Conservation (phyloP, 1,140 invertebrate species). For the Kradibia gibbosae region DNA sequence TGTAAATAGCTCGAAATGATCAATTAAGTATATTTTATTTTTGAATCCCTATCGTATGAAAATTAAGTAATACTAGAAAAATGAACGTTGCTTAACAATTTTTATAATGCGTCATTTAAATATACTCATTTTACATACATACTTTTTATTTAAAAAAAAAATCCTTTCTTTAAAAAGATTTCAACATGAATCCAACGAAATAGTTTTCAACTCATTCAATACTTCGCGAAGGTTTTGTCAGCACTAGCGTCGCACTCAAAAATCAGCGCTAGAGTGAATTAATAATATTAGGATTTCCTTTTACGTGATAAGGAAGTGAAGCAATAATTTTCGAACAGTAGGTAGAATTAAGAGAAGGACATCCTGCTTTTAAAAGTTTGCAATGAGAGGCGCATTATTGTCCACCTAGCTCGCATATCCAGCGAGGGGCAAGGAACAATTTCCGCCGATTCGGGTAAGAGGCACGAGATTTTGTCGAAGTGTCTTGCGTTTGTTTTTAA, state of each 20-base stretch:
- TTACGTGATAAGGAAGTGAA: background rate
- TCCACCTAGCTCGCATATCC: no score
- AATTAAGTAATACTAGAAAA: no score
- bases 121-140: no score
- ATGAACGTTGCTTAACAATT: no score
- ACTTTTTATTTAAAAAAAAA: no score
- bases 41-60: no score
- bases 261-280: background rate
- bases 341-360: background rate
- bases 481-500: slow-evolving; percentile 14
- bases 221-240: background rate
- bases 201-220: background rate
- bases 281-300: background rate
- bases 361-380: background rate
- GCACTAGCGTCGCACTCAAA: no score
- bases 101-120: no score
- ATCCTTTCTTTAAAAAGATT: no score
- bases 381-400: background rate
- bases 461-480: background rate
- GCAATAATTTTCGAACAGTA: background rate
- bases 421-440: background rate
- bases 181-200: no score
- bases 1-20: no score
- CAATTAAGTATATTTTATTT: no score
- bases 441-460: slow-evolving; percentile 17